Base-by-base conservation (phyloP, 2,113 vertebrate species). In the Leucosticte australis region DNA sequence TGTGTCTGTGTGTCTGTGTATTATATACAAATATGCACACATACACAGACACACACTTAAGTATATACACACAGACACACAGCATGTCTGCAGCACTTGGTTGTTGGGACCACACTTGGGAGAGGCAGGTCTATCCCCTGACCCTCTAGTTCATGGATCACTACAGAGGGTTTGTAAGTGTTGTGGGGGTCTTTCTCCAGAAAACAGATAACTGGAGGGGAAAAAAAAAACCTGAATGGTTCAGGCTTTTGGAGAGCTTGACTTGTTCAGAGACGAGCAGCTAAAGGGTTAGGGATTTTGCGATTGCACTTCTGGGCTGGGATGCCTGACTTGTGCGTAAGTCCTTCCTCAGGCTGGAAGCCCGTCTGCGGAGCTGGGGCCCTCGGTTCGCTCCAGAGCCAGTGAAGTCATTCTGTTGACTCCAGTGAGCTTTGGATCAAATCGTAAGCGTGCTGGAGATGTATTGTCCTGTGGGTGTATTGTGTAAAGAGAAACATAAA, bases 251-350 rank as follows among this genome's bases (percentile, higher is more conserved):
- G n/a, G 65, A 92, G 83, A 68, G 52, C 37, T 53, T 67, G n/a
- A 4, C 68, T 83, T 50, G 33, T 74, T 78, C 41, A 47, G 79
- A 68, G 24, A 35, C 0, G 1, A 95, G 96, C 93, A 94, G 74
- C 73, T 94, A 94, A 96, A 95, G 94, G 94, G 94, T 96, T 96
- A 95, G 94, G 89, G 94, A 94, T 95, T 96, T 94, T 85, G 83
- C 0, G 73, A 69, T 0, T 83, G 80, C 86, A 41, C 52, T 92
- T 91, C 77, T 97, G 94, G 94, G 77, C 91, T 91, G 94, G 87
- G 91, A 94, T 96, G 95, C 92, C 92, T 96, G 13, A 96, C 92
- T 92, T 67, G 83, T 94, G 89, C 49, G 64, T 94, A 95, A 94
- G 95, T 95, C 81, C 69, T 77, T 95, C 52, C 70, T 95, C 91